Evolutionary conservation across 2,113 vertebrate species (phyloP).

Genomic region (Parotia lawesii): DNA sequence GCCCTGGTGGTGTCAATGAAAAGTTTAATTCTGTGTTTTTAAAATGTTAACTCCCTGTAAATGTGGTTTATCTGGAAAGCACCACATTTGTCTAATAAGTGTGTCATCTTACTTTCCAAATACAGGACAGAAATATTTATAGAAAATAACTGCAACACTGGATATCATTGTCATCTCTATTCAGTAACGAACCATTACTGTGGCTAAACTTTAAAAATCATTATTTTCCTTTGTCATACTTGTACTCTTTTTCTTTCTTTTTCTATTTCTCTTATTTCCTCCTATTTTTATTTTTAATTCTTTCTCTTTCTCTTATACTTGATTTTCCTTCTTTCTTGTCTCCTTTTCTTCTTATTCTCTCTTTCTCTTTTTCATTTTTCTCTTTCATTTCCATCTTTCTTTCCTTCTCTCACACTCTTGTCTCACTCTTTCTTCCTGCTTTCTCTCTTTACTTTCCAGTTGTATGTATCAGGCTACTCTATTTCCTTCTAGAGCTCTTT

Average conservation of each 20-base stretch:
- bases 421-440: neutral
- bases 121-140: conserved; percentile 1
- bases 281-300: neutral
- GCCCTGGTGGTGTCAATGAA: neutral
- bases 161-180: neutral
- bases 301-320: neutral
- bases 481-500: neutral
- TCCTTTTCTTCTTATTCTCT: neutral
- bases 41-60: neutral
- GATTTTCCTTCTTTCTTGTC: rapidly evolving
- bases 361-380: neutral
- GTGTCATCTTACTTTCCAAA: neutral
- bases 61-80: conserved; percentile 15
- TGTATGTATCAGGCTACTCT: rapidly evolving
- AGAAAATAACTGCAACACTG: neutral
- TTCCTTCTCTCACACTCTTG: neutral
- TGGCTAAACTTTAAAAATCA: neutral
- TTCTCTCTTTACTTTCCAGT: neutral
- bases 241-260: neutral
- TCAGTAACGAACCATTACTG: neutral
- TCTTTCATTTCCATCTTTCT: neutral
- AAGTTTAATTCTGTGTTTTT: neutral
- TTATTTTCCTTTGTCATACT: neutral
- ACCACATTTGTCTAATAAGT: neutral
- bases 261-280: neutral